phyloP scores from a whole-genome alignment of 37 sponge, comb jelly and placozoan genomes.

The Halichondria panicea region DNA sequence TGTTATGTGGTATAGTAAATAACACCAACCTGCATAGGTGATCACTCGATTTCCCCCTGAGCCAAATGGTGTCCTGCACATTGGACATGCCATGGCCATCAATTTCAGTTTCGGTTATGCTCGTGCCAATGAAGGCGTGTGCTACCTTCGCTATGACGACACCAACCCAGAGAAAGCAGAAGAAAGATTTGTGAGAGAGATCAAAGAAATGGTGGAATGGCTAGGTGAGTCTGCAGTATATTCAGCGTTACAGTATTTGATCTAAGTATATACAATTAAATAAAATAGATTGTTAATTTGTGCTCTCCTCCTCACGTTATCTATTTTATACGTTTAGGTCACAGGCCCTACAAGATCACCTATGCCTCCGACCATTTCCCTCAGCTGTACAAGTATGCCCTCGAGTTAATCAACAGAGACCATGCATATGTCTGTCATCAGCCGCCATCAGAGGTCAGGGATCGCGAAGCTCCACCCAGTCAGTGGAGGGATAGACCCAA shows the following conservation, averaged over 20 bases:
- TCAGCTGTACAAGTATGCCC: constrained; percentile 81
- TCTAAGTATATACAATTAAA: no score
- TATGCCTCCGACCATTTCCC: constrained; percentile 95
- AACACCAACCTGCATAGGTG: constrained; percentile 46
- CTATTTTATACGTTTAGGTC: constrained; percentile 40
- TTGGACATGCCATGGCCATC: constrained; percentile 99
- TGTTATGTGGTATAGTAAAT: neutral
- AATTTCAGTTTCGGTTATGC: constrained; percentile 99
- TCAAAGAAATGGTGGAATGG: constrained; percentile 94
- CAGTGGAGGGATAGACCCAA: constrained; percentile 96
- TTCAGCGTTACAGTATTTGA: no score
- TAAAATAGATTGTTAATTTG: no score
- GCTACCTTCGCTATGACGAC: constrained; percentile 94
- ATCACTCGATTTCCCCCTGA: constrained; percentile 99
- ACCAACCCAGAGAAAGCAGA: constrained; percentile 99
- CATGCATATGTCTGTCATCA: constrained; percentile 96
- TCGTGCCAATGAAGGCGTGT: constrained; percentile 82
- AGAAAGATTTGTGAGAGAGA: constrained; percentile 86
- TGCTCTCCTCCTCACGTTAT: no score
- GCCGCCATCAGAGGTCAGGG: constrained; percentile 70
- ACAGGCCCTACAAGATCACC: constrained; percentile 83
- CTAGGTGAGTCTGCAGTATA: constrained; percentile 82
- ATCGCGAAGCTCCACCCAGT: constrained; percentile 72
- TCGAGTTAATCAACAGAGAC: constrained; percentile 78
- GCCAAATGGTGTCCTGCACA: constrained; percentile 98